These are phyloP conservation scores for Notodonta ziczac DNA, from an alignment of 2,888 invertebrate species.

Conservation along the genomic window DNA sequence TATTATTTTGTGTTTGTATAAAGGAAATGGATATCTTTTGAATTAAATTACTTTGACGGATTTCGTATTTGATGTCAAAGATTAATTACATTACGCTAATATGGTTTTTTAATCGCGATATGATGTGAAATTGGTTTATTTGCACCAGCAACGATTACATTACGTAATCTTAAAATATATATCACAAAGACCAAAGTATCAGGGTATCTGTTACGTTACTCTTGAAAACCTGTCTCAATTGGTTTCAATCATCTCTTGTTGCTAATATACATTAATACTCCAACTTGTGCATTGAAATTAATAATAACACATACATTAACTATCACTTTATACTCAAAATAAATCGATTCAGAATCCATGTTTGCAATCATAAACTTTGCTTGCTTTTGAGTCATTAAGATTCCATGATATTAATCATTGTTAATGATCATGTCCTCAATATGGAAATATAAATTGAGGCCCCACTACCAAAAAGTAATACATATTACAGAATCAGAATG, in stretches of 20 bases:
- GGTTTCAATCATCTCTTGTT: too few species aligned
- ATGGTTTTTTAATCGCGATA: constrained; percentile 24
- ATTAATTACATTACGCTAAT: constrained; percentile 33
- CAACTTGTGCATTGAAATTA: too few species aligned
- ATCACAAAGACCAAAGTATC: too few species aligned
- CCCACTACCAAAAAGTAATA: background rate
- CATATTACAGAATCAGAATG: background rate
- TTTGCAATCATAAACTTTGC: background rate
- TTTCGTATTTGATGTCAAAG: constrained; percentile 52
- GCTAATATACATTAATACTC: too few species aligned
- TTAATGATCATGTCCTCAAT: background rate
- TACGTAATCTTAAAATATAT: too few species aligned
- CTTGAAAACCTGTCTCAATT: too few species aligned
- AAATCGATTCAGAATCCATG: background rate
- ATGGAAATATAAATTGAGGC: background rate
- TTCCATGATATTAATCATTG: background rate
- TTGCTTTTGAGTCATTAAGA: background rate
- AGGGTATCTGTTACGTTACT: too few species aligned
- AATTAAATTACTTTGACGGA: constrained; percentile 77
- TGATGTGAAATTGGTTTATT: constrained; percentile 14
- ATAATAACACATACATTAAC: background rate
- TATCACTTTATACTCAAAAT: background rate
- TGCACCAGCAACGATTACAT: background rate
- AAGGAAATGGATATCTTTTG: constrained; percentile 76
- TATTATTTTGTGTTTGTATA: constrained; percentile 78